A percentile compares a stretch with the other conserved stretches of the same genome.
These are phyloP conservation scores for Prietella phreatophila DNA, from an alignment of 2,113 vertebrate species.

Conservation along the genomic window DNA sequence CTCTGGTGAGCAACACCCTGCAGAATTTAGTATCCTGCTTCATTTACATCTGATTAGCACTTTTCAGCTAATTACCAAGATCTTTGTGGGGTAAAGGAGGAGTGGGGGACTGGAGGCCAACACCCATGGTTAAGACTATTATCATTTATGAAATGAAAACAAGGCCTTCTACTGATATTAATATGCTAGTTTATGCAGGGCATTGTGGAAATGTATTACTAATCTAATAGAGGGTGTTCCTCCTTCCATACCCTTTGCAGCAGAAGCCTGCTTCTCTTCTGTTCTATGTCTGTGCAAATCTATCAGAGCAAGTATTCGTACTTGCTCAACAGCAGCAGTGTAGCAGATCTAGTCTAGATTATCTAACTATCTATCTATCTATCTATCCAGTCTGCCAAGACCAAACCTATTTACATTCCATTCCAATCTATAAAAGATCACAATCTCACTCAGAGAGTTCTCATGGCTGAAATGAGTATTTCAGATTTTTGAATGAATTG, in stretches of 20 bases:
- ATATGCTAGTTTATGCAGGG: not conserved
- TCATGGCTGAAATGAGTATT: not conserved
- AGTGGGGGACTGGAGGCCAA: not conserved
- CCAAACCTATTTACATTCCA: too few relatives aligned
- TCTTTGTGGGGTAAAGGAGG: not conserved
- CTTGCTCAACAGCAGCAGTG: too few relatives aligned
- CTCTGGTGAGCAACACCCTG: not conserved
- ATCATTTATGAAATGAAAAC: not conserved
- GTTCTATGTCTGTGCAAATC: too few relatives aligned
- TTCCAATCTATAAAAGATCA: too few relatives aligned
- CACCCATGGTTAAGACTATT: not conserved
- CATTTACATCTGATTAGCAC: conserved; percentile 14
- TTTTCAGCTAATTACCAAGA: conserved; percentile 7
- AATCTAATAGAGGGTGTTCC: not conserved
- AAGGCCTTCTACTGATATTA: not conserved
- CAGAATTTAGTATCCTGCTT: not conserved
- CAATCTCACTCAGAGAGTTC: too few relatives aligned
- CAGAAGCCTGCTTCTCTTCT: too few relatives aligned
- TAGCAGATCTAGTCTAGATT: too few relatives aligned
- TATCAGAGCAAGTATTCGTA: too few relatives aligned
- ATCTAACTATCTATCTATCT: too few relatives aligned
- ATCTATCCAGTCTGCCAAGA: too few relatives aligned
- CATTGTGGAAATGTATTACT: not conserved
- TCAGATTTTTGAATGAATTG: not conserved
- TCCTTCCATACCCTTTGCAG: too few relatives aligned